Conservation (phyloP, 2,113 vertebrate genomes). For the Myrmecophaga tridactyla region DNA sequence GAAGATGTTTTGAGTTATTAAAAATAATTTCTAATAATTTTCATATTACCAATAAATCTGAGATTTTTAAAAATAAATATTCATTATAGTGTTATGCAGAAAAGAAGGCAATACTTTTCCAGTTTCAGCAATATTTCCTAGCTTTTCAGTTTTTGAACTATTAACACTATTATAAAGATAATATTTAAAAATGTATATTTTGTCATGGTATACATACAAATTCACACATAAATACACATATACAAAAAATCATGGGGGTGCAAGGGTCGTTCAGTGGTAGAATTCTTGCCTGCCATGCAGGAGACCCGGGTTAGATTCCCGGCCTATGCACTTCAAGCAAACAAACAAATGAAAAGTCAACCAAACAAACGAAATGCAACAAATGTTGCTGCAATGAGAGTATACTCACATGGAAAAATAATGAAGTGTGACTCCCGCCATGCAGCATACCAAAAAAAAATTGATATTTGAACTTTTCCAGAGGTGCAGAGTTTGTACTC, state of each 20-base stretch:
- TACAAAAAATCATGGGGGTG: background rate
- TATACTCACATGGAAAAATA: too few relatives aligned
- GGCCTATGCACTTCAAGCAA: too few relatives aligned
- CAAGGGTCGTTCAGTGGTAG: too few relatives aligned
- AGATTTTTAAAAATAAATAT: conserved; percentile 7
- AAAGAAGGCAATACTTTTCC: background rate
- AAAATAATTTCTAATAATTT: background rate
- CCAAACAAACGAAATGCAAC: too few relatives aligned
- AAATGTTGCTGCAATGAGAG: too few relatives aligned
- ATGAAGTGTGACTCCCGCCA: too few relatives aligned
- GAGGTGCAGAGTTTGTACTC: background rate
- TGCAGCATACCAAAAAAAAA: too few relatives aligned
- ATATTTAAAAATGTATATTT: background rate
- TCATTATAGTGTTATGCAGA: background rate
- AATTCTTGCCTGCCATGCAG: too few relatives aligned
- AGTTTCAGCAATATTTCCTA: background rate
- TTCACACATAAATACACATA: background rate
- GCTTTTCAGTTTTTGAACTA: background rate
- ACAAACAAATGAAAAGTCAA: too few relatives aligned
- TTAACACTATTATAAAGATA: background rate
- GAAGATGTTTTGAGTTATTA: background rate
- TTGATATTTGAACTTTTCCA: background rate
- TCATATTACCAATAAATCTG: background rate
- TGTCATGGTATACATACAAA: background rate
- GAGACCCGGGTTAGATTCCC: too few relatives aligned